These are phyloP conservation scores for Gadopsis marmoratus DNA, from an alignment of 2,797 vertebrate genomes.

Conservation along the genomic window DNA sequence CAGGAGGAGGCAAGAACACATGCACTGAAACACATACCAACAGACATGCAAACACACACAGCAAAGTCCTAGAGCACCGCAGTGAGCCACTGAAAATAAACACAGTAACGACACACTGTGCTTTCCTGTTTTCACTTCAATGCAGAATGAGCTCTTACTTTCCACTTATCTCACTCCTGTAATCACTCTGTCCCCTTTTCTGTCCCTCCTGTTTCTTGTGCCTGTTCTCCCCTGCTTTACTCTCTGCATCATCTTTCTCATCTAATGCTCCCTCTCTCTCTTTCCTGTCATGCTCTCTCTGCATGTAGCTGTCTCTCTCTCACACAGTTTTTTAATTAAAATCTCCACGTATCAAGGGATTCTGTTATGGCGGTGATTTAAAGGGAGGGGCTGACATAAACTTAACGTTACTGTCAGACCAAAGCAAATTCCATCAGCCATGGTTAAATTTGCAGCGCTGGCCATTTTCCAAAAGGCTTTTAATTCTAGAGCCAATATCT, in stretches of 20 bases:
- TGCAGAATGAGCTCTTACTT: slow-evolving; percentile 49
- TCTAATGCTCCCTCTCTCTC: slow-evolving; percentile 27
- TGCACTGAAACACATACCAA: not conserved
- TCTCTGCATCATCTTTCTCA: slow-evolving; percentile 35
- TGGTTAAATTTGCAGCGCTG: slow-evolving; percentile 70
- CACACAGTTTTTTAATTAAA: slow-evolving; percentile 78
- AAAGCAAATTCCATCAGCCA: slow-evolving; percentile 76
- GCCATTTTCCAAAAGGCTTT: slow-evolving; percentile 65
- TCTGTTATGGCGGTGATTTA: slow-evolving; percentile 76
- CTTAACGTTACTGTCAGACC: slow-evolving; percentile 77
- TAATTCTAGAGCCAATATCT: slow-evolving; percentile 63
- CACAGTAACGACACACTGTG: slow-evolving; percentile 30
- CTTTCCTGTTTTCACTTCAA: slow-evolving; percentile 49
- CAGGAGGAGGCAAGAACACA: slow-evolving; percentile 34
- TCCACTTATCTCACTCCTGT: slow-evolving; percentile 53
- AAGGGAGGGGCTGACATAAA: slow-evolving; percentile 74
- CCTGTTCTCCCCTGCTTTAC: slow-evolving; percentile 25
- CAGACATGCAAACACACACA: slow-evolving; percentile 4
- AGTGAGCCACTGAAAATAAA: slow-evolving; percentile 52
- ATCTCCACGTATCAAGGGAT: slow-evolving; percentile 71
- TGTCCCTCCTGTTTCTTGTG: slow-evolving; percentile 29
- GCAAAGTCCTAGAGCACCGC: slow-evolving; percentile 33
- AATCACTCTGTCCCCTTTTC: slow-evolving; percentile 38
- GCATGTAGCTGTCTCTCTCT: slow-evolving; percentile 36
- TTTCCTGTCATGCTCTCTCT: slow-evolving; percentile 16